phyloP scores from a whole-genome alignment of 2,888 invertebrate genomes.

The Melinaea menophilus region DNA sequence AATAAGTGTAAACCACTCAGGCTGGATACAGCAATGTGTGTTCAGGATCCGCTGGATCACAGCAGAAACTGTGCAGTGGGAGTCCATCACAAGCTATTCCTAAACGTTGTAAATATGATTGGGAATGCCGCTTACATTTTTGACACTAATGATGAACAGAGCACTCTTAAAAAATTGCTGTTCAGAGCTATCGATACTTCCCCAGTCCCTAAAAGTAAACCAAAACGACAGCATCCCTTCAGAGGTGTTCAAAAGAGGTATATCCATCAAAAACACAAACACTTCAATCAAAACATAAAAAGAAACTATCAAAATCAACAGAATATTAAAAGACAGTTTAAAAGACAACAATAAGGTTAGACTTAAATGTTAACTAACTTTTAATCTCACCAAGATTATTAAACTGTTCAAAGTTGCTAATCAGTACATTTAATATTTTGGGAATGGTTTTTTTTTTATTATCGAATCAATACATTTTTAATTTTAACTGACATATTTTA shows the following conservation, averaged over 20 bases:
- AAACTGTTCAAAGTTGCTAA: too few relatives aligned
- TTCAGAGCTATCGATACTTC: not conserved
- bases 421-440: too few relatives aligned
- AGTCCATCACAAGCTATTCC: conserved; percentile 31
- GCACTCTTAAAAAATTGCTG: conserved; percentile 17
- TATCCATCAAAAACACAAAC: not conserved
- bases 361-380: not conserved
- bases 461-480: too few relatives aligned
- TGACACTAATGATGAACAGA: conserved; percentile 19
- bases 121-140: conserved; percentile 26
- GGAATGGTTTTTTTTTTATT: too few relatives aligned
- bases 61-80: conserved; percentile 36
- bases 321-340: not conserved
- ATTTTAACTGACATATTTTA: too few relatives aligned
- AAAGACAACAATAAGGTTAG: not conserved
- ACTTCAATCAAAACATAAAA: not conserved
- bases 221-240: not conserved
- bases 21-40: conserved; percentile 33
- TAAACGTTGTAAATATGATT: conserved; percentile 24
- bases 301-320: not conserved
- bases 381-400: not conserved
- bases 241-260: conserved; percentile 8
- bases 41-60: conserved; percentile 43
- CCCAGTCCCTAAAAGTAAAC: not conserved
- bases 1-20: conserved; percentile 25